Evolutionary conservation across 2,113 vertebrate species (phyloP).

Genomic region (Bufo bufo): DNA sequence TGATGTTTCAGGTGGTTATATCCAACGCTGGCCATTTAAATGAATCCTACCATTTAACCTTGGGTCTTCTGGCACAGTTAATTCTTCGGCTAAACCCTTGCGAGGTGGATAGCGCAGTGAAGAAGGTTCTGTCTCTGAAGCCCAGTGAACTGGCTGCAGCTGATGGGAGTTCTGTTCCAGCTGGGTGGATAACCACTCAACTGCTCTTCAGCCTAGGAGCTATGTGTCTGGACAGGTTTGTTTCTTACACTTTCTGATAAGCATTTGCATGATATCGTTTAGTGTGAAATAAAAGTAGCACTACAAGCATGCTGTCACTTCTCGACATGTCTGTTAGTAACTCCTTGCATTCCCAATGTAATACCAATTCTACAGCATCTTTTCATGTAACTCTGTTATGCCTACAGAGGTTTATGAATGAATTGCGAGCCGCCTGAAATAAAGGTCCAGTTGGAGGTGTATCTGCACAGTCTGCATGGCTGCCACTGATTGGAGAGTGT

Average conservation of each 20-base stretch:
- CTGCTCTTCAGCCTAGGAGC: conserved; percentile 94
- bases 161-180: conserved; percentile 73
- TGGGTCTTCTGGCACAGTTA: conserved; percentile 93
- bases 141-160: conserved; percentile 78
- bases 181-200: conserved; percentile 94
- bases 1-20: conserved; percentile 93
- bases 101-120: conserved; percentile 86
- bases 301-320: too few species aligned
- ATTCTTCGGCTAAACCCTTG: conserved; percentile 83
- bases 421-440: too few species aligned
- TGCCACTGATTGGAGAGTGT: too few species aligned
- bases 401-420: too few species aligned
- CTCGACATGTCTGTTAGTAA: too few species aligned
- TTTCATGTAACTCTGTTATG: too few species aligned
- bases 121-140: conserved; percentile 86
- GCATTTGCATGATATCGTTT: background rate
- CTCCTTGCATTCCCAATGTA: too few species aligned
- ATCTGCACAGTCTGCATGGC: too few species aligned
- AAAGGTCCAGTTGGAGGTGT: too few species aligned
- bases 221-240: conserved; percentile 92
- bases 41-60: conserved; percentile 91
- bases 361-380: too few species aligned
- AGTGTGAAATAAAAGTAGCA: background rate
- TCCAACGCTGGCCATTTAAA: conserved; percentile 94
- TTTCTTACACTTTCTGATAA: background rate